Base-by-base conservation (phyloP, 1,140 invertebrate genomes). In the Caenorhabditis brenneri region DNA sequence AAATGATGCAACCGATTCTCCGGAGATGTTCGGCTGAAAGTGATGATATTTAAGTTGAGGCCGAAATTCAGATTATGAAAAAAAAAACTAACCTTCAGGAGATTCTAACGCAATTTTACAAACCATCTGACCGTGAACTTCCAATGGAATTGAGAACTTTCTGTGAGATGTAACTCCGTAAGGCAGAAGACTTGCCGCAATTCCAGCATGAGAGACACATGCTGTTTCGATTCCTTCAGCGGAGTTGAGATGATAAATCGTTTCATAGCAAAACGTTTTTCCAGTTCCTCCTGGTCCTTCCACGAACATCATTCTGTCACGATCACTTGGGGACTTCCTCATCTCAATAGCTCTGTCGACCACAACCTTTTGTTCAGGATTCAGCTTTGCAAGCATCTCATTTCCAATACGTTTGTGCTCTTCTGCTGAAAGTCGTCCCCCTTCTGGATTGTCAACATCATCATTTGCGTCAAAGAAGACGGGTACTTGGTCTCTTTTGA, bases 161-260 rank as follows among this genome's bases (percentile, higher is more conserved):
- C 86, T 55, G 79, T 89, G 86, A 31, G 36, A 65, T n/a, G 85
- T 89, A 65, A 82, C 12, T 0, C 88, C 91, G 49, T 84, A 86
- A 22, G 42, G 10, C 10, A 88, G 78, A 39, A 91, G 74, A 51
- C 69, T 84, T 46, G 91, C 88, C 22, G 91, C 88, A 69, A 90
- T 88, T 42, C 90, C 90, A 60, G 88, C 88, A 12, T 81, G 85
- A 12, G 84, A 53, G 36, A 84, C 60, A 88, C 85, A n/a, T 51
- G 15, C 48, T n/a, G 12, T 19, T n/a, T 0, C n/a, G 6, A 19
- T 1, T 10, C 12, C n/a, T 51, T 51, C 48, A 51, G 48, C 48
- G n/a, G n/a, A n/a, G n/a, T 19, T 19, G 48, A n/a, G n/a, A n/a
- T 51, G 48, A 15, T 27, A 55, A 29, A 55, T 29, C 1, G 53